These are phyloP conservation scores for Ctenicera cuprea DNA, from an alignment of 2,888 invertebrate genomes.

Conservation along the genomic window DNA sequence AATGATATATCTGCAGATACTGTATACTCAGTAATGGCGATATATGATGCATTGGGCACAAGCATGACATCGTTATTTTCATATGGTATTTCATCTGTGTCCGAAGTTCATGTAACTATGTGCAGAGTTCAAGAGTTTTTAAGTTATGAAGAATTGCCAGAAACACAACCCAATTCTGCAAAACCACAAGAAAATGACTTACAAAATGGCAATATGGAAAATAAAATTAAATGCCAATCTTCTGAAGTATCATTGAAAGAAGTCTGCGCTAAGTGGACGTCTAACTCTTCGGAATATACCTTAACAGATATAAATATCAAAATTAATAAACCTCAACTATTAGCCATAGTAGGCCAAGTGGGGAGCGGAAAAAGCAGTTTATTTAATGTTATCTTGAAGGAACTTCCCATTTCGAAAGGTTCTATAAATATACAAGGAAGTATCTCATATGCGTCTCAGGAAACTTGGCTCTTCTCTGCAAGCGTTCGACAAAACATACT, in stretches of 20 bases:
- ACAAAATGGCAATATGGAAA: background rate
- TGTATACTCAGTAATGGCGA: slow-evolving; percentile 92
- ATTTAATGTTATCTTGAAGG: slow-evolving; percentile 81
- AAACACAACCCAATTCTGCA: slow-evolving; percentile 48
- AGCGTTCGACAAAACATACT: slow-evolving; percentile 85
- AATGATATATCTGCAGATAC: slow-evolving; percentile 86
- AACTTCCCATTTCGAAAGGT: slow-evolving; percentile 79
- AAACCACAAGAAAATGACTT: background rate
- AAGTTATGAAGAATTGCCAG: slow-evolving; percentile 71
- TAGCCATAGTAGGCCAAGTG: slow-evolving; percentile 79
- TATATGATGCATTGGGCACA: slow-evolving; percentile 91
- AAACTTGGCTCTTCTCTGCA: slow-evolving; percentile 78
- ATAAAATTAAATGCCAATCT: background rate
- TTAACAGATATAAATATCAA: slow-evolving; percentile 60
- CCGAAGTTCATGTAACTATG: slow-evolving; percentile 87
- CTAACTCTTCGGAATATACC: slow-evolving; percentile 54
- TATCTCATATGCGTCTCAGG: slow-evolving; percentile 78
- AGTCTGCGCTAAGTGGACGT: slow-evolving; percentile 25
- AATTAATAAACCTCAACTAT: slow-evolving; percentile 63
- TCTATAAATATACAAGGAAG: slow-evolving; percentile 77
- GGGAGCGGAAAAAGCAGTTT: slow-evolving; percentile 82
- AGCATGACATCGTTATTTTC: slow-evolving; percentile 96
- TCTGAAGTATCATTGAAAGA: slow-evolving; percentile 77
- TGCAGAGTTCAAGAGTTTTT: slow-evolving; percentile 79
- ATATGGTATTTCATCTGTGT: slow-evolving; percentile 86